Percentiles rank a stretch among this genome's conserved stretches.
phyloP scores from a whole-genome alignment of 2,113 vertebrate genomes.

The Holacanthus passer region DNA sequence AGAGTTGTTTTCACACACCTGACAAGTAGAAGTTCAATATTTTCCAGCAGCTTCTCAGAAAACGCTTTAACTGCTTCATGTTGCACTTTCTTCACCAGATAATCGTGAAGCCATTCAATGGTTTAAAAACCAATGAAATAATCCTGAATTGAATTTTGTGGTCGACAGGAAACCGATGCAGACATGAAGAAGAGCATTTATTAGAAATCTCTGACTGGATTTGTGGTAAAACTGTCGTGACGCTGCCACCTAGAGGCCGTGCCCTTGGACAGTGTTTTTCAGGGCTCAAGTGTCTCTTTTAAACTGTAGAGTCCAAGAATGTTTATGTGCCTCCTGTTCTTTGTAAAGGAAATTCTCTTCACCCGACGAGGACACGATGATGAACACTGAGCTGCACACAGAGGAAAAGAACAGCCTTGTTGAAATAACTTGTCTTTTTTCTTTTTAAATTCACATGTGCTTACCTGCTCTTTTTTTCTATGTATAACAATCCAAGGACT shows the following conservation, averaged over 20 bases:
- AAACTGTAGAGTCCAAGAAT: neutral
- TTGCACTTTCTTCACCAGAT: no score
- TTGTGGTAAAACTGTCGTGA: neutral
- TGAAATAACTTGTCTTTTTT: neutral
- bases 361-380: neutral
- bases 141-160: neutral
- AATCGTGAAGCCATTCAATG: neutral
- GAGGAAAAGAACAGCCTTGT: neutral
- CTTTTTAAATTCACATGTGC: neutral
- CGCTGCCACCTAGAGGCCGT: neutral
- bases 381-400: neutral
- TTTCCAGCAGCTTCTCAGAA: neutral
- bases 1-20: neutral
- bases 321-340: neutral
- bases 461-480: neutral
- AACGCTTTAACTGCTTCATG: no score
- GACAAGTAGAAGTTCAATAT: neutral
- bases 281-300: neutral
- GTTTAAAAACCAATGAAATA: neutral
- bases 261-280: neutral
- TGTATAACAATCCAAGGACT: neutral
- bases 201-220: no score
- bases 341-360: no score
- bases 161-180: neutral
- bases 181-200: no score